These are phyloP conservation scores for Tichodroma muraria DNA, from an alignment of 2,113 vertebrate species.

Conservation along the genomic window DNA sequence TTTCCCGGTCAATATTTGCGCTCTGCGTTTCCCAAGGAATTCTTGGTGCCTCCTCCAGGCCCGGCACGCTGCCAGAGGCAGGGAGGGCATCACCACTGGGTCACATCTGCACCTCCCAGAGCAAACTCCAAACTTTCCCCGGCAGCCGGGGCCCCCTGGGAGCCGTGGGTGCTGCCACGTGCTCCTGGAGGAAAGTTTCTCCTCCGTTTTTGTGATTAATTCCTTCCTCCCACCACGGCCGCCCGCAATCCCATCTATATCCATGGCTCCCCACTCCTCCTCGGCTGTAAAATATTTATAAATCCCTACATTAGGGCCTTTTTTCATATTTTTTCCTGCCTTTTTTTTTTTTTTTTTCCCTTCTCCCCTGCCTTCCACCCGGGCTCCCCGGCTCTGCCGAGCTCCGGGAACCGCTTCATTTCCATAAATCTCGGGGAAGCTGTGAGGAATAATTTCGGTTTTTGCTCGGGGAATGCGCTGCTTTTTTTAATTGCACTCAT, in stretches of 20 bases:
- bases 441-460: conserved; percentile 61
- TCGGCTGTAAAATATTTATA: conserved; percentile 54
- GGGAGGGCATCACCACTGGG: not conserved
- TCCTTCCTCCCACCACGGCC: conserved; percentile 36
- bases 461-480: conserved; percentile 55
- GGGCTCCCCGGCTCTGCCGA: not conserved
- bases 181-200: not conserved
- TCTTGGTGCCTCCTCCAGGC: fast-evolving
- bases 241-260: conserved; percentile 23
- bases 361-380: not conserved
- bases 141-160: not conserved
- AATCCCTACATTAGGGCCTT: not conserved
- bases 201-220: conserved; percentile 29
- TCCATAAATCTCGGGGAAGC: conserved; percentile 33
- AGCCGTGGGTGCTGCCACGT: not conserved
- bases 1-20: not conserved
- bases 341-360: not conserved
- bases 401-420: conserved; percentile 26
- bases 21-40: not conserved
- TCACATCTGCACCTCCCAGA: not conserved
- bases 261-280: conserved; percentile 41
- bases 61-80: fast-evolving
- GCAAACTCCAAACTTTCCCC: not conserved
- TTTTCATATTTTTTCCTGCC: not conserved
- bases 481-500: conserved; percentile 73